Percentiles rank a stretch among this genome's conserved stretches.
Evolutionary conservation across 1,140 invertebrate species (phyloP).

Genomic region (Sycobia sp.): DNA sequence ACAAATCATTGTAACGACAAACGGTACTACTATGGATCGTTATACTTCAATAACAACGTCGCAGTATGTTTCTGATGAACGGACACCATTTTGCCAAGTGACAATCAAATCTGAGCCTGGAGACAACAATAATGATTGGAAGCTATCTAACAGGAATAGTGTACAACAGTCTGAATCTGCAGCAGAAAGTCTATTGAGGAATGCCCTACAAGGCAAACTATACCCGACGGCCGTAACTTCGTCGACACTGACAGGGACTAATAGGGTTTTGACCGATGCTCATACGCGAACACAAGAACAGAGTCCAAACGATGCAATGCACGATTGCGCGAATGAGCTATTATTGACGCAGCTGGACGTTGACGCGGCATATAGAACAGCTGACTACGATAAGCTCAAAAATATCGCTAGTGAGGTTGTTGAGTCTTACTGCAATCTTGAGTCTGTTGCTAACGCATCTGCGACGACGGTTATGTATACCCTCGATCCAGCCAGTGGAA

Average conservation of each 20-base stretch:
- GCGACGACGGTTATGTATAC: slow-evolving; percentile 59
- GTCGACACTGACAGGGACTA: slow-evolving; percentile 13
- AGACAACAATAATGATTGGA: slow-evolving; percentile 83
- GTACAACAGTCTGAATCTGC: slow-evolving; percentile 65
- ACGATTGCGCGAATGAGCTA: slow-evolving; percentile 74
- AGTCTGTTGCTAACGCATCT: slow-evolving; percentile 64
- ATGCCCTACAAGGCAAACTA: slow-evolving; percentile 76
- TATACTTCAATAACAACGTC: slow-evolving; percentile 45
- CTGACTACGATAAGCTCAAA: slow-evolving; percentile 58
- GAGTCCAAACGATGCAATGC: slow-evolving; percentile 68
- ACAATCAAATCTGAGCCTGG: slow-evolving; percentile 64
- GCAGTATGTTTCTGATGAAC: slow-evolving; percentile 61
- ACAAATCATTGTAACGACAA: slow-evolving; percentile 37
- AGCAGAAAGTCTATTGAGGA: slow-evolving; percentile 76
- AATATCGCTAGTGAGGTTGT: slow-evolving; percentile 77
- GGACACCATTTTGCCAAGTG: background rate
- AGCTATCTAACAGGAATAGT: slow-evolving; percentile 72
- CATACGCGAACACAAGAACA: slow-evolving; percentile 47
- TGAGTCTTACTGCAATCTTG: slow-evolving; percentile 74
- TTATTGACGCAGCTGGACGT: slow-evolving; percentile 74
- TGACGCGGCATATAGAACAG: slow-evolving; percentile 55
- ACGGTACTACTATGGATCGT: slow-evolving; percentile 45
- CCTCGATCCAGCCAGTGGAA: slow-evolving; percentile 55
- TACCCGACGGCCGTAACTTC: slow-evolving; percentile 46
- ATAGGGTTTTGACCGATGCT: no score